Evolutionary conservation across 2,888 invertebrate genomes (phyloP), one percentile per base, ranked within the genome.

Genomic region (Acleris cristana): DNA sequence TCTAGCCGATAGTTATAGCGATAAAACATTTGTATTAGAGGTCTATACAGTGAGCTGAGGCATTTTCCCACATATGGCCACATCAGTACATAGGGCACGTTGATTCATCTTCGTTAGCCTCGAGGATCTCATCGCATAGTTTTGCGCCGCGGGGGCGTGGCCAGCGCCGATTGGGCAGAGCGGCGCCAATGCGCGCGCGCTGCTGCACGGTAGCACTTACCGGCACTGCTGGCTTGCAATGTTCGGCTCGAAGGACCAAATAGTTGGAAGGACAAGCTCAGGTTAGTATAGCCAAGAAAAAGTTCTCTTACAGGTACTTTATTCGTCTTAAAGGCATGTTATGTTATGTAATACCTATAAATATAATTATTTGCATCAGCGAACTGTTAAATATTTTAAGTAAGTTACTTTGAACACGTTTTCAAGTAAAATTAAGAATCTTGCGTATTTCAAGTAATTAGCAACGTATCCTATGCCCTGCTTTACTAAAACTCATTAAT

Each of bases 151-250:
- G 84, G 83, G 87, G 92, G 92, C 91, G 92, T 87, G 86, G 78
- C 74, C 75, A 76, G 76, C 81, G 82, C 80, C 83, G 82, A 92
- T 91, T 92, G 92, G 92, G 82, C 82, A 83, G 76, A 69, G 76
- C 81, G 79, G 82, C 88, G 80, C 92, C 92, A 92, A 92, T 92
- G 90, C 91, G 90, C 89, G 83, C 76, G 86, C 91, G 89, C 89
- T 82, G 83, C 79, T 82, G 83, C 79, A 88, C 91, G 77, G 92
- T 87, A 92, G 92, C 87, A 58, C 40, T 40, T 40, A 40, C 40
- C 40, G 40, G 48, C 74, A 69, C 74, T 76, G 57, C 56, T 55
- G 45, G 49, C 48, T 18, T 21, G 19, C 51, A 58, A 67, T 40
- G 49, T 63, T 53, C 45, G 57, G 48, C 12, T 58, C 57, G 26